Base-by-base conservation (phyloP, 2,888 invertebrate species). In the Himalopsyche kuldschensis region DNA sequence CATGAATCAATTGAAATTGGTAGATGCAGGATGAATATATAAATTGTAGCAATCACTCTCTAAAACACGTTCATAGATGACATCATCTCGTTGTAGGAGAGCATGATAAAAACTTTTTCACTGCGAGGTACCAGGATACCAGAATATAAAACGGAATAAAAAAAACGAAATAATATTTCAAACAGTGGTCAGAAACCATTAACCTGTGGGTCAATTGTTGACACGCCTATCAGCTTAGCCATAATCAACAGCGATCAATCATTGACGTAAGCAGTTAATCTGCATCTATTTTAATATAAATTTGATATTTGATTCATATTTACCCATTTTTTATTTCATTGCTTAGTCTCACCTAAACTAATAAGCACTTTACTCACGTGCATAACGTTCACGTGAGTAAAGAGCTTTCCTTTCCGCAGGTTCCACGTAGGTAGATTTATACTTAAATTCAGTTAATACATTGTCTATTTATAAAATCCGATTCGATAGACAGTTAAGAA, bases 51-150 rank as follows among this genome's bases (percentile, higher is more conserved):
- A 55, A 55, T 55, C 55, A 80, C 82, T 79, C 82, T 82, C 78
- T 79, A 75, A 35, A 75, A 79, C 79, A 20, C 78, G 82, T 82
- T 82, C 41, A 46, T 15, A 78, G 78, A 82, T 82, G 82, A 82
- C 82, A 82, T 82, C 82, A 82, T 69, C 82, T 55, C 55, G 24
- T 55, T 55, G 5, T 55, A 24, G 55, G n/a, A 46, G n/a, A 75
- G 27, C 78, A 82, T 63, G 35, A 78, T 32, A 78, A 78, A 82
- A 82, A 78, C 55, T 55, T 55, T n/a, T 55, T 20, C 41, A 41
- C 55, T 55, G 46, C 10, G 48, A 24, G 30, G 32, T 55, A 82
- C 78, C 78, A 78, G 69, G 69, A 63, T 82, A 78, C 82, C 48
- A 35, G 55, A 11, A 46, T 55, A 20, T 24, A 55, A 55, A 20